Evolutionary conservation across 1,140 invertebrate species (phyloP).

Genomic region (Drosophila repletoides): DNA sequence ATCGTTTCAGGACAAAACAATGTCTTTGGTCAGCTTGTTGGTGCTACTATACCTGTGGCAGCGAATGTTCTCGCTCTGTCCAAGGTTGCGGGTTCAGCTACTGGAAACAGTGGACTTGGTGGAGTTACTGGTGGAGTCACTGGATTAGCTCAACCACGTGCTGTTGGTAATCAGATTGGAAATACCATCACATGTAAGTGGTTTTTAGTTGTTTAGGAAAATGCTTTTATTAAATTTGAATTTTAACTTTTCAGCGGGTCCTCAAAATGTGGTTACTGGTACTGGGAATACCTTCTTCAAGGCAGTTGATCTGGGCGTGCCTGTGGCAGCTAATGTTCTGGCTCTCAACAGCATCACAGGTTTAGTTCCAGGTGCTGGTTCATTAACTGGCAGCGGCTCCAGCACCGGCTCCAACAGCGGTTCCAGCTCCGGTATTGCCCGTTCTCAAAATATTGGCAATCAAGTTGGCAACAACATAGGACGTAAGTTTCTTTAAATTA

Average conservation of each 20-base stretch:
- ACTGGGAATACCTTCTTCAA: no score
- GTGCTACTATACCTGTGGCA: background rate
- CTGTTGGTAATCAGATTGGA: no score
- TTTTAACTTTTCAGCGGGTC: no score
- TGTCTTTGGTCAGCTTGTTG: background rate
- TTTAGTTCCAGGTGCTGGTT: background rate
- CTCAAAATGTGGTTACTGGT: background rate
- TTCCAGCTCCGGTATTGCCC: background rate
- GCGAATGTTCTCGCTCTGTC: background rate
- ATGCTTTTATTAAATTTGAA: no score
- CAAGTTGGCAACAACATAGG: constrained; percentile 27
- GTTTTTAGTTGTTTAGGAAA: no score
- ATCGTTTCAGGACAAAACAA: background rate
- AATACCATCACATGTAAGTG: no score
- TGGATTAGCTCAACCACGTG: no score
- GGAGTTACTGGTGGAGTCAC: no score
- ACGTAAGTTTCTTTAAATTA: constrained; percentile 18
- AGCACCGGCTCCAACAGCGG: constrained; percentile 1
- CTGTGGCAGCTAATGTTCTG: background rate
- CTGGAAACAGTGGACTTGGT: no score
- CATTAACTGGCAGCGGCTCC: constrained; percentile 1
- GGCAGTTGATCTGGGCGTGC: no score
- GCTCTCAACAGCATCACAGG: constrained; percentile 7
- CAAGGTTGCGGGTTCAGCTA: no score
- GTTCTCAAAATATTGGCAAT: background rate